These are phyloP conservation scores for Agriopis leucophaearia DNA, from an alignment of 2,888 invertebrate genomes.

Conservation along the genomic window DNA sequence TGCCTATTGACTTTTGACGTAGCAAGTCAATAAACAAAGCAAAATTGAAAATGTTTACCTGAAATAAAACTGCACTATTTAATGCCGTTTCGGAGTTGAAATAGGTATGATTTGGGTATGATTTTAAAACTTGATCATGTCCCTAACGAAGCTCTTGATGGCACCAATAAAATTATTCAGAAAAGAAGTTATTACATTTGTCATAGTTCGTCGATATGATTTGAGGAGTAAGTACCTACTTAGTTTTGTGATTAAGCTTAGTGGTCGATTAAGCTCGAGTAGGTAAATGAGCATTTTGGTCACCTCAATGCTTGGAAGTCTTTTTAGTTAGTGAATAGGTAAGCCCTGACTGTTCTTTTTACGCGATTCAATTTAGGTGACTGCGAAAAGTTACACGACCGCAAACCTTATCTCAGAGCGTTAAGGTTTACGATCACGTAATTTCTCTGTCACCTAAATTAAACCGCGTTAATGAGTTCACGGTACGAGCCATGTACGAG, in stretches of 20 bases:
- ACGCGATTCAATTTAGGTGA: too few relatives aligned
- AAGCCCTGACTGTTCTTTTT: too few relatives aligned
- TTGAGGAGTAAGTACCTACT: constrained; percentile 67
- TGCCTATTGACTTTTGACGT: too few relatives aligned
- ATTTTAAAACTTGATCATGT: constrained; percentile 58
- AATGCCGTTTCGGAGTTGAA: constrained; percentile 28
- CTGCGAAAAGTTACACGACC: too few relatives aligned
- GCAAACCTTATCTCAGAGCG: too few relatives aligned
- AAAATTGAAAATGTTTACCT: constrained; percentile 29
- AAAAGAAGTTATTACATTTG: constrained; percentile 77
- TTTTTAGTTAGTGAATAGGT: too few relatives aligned
- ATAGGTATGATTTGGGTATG: constrained; percentile 35
- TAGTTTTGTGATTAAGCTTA: neutral
- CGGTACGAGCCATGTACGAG: too few relatives aligned
- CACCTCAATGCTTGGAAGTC: neutral
- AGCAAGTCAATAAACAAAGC: constrained; percentile 1
- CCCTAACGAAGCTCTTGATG: constrained; percentile 71
- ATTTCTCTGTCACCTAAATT: too few relatives aligned
- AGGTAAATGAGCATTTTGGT: neutral
- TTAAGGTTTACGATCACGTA: too few relatives aligned
- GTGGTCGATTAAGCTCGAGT: too few relatives aligned
- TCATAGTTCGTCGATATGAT: constrained; percentile 75
- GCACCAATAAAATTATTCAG: constrained; percentile 71
- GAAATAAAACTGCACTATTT: constrained; percentile 2
- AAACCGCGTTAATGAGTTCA: too few relatives aligned